These are phyloP conservation scores for Gadus chalcogrammus DNA, from an alignment of 2,113 vertebrate species.

Conservation along the genomic window DNA sequence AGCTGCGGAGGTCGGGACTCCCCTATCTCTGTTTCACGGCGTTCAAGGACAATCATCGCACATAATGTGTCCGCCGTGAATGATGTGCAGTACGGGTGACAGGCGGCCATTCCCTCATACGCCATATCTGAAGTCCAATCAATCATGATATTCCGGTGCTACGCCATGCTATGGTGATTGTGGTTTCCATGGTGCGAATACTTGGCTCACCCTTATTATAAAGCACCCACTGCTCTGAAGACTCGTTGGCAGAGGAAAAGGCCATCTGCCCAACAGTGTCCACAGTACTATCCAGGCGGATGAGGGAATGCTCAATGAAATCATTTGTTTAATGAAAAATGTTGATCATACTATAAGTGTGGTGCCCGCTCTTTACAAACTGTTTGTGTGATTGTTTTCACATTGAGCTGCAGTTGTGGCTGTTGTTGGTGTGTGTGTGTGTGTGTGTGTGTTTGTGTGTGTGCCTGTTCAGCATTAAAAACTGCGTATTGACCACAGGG, in stretches of 20 bases:
- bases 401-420: neutral
- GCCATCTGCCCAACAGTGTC: constrained; percentile 53
- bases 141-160: constrained; percentile 29
- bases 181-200: constrained; percentile 45
- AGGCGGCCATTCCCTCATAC: neutral
- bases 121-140: constrained; percentile 23
- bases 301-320: constrained; percentile 39
- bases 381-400: neutral
- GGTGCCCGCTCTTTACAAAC: constrained; percentile 20
- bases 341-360: constrained; percentile 23
- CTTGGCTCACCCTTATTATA: constrained; percentile 39
- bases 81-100: too few relatives aligned
- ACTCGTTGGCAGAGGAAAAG: constrained; percentile 40
- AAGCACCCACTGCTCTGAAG: constrained; percentile 44
- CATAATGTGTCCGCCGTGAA: too few relatives aligned
- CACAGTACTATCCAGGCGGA: constrained; percentile 41
- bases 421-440: too few relatives aligned
- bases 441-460: neutral
- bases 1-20: too few relatives aligned
- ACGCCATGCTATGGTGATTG: constrained; percentile 35
- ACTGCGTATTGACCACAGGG: too few relatives aligned
- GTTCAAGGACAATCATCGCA: too few relatives aligned
- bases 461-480: too few relatives aligned
- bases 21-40: too few relatives aligned
- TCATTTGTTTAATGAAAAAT: constrained; percentile 26